Conservation (phyloP, 64 coral and sea anemone species). For the Cladopsammia gracilis region DNA sequence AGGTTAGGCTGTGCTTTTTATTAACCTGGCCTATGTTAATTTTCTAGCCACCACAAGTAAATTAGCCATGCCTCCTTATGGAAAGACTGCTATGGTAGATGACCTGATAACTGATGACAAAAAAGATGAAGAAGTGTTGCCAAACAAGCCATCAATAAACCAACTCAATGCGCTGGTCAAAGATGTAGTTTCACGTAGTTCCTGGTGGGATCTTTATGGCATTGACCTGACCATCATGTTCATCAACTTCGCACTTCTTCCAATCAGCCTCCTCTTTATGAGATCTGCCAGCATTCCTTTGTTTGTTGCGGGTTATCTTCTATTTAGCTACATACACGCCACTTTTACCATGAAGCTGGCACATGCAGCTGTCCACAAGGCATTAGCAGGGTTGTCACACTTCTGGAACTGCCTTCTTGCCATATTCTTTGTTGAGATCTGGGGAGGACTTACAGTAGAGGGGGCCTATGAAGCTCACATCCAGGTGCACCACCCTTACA, state of each 20-base stretch:
- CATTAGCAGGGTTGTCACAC: constrained; percentile 66
- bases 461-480: constrained; percentile 79
- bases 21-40: no score
- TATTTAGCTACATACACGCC: constrained; percentile 69
- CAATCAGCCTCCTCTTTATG: constrained; percentile 60
- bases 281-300: constrained; percentile 42
- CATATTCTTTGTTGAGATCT: constrained; percentile 81
- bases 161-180: constrained; percentile 59
- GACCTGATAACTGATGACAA: background rate
- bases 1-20: no score
- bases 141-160: constrained; percentile 45
- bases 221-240: constrained; percentile 68
- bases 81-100: background rate
- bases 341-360: constrained; percentile 78
- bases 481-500: constrained; percentile 90
- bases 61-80: background rate
- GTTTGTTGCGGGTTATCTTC: constrained; percentile 70
- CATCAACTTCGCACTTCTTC: constrained; percentile 39
- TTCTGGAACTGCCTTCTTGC: constrained; percentile 78
- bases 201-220: constrained; percentile 94
- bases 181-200: constrained; percentile 32
- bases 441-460: constrained; percentile 83
- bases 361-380: constrained; percentile 81
- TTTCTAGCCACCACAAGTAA: no score
- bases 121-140: background rate